A percentile compares a stretch with the other conserved stretches of the same genome.
Conservation (phyloP, 2,888 invertebrate genomes). For the Hyppa rectilinea region DNA sequence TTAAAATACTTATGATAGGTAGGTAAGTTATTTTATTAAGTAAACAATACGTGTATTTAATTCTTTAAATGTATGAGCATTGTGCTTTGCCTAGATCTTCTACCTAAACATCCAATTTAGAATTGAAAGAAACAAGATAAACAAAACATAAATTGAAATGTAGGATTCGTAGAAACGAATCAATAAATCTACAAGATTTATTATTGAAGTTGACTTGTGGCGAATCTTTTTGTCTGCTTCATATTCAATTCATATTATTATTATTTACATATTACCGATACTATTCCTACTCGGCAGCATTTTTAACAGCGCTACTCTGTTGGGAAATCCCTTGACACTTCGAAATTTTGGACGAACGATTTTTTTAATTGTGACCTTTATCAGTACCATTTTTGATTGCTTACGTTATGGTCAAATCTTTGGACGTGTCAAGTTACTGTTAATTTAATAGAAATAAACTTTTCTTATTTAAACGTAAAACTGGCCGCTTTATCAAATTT, state of each 20-base stretch:
- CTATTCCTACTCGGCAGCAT: conserved; percentile 36
- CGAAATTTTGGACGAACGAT: background rate
- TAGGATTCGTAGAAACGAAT: conserved; percentile 35
- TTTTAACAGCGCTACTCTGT: background rate
- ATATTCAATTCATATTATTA: conserved; percentile 38
- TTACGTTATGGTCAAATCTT: background rate
- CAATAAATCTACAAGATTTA: conserved; percentile 53
- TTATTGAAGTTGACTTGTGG: conserved; percentile 38
- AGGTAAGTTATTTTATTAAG: no score
- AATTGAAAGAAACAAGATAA: conserved; percentile 23
- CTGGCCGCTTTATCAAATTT: conserved; percentile 42
- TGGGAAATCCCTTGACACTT: conserved; percentile 30
- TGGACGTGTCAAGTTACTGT: background rate
- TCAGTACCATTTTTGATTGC: background rate
- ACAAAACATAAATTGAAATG: conserved; percentile 15
- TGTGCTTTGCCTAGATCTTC: background rate
- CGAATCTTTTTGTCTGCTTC: conserved; percentile 28
- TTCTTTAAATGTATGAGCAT: background rate
- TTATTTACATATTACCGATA: no score
- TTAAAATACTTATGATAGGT: background rate
- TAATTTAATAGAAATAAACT: background rate
- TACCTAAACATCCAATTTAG: conserved; percentile 12
- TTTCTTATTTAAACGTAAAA: conserved; percentile 8
- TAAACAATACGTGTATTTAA: background rate
- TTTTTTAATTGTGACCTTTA: no score